Base-by-base conservation (phyloP, 2,888 invertebrate genomes). In the Protophormia terraenovae region DNA sequence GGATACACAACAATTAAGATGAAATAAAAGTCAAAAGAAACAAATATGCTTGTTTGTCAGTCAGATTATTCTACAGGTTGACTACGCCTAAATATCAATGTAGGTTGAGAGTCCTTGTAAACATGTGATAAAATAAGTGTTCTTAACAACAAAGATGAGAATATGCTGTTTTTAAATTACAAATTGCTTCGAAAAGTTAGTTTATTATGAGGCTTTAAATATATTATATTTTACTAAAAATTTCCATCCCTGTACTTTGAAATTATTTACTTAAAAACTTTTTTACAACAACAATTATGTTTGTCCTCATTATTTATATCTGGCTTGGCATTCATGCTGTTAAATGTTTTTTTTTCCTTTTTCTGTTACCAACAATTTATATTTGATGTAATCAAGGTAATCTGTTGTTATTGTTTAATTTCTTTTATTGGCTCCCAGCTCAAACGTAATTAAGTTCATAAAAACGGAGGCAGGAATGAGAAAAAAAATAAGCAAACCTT, bases 1-100 rank as follows among this genome's bases (percentile, higher is more conserved):
- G 27, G n/a, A 81, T n/a, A 50, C 16, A 67, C 22, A 35, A 7
- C 12, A 62, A 62, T 50, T 72, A 66, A 71, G 41, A 64, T 55
- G 35, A 32, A 62, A 55, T 66, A 32, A 45, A 64, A 64, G 16
- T 29, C 41, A 53, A 6, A 19, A 67, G 22, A 16, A 53, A 41
- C 6, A 62, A 50, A n/a, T 62, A 64, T 62, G 16, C 38, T 29
- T 38, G 12, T 24, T 22, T 19, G 55, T 27, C 10, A 73, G n/a
- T 60, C n/a, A 19, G n/a, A 60, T 27, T 45, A 77, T 84, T 77
- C 60, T 38, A 55, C 80, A 77, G 67, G 72, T 84, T 81, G 55
- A 41, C 79, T 67, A 77, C 80, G 71, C 80, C 80, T 71, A 35
- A 76, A 69, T 69, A 47, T 27, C 0, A 0, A 29, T 35, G 60